phyloP scores from a whole-genome alignment of 1,140 invertebrate species.

The Drosophila chauvacae region DNA sequence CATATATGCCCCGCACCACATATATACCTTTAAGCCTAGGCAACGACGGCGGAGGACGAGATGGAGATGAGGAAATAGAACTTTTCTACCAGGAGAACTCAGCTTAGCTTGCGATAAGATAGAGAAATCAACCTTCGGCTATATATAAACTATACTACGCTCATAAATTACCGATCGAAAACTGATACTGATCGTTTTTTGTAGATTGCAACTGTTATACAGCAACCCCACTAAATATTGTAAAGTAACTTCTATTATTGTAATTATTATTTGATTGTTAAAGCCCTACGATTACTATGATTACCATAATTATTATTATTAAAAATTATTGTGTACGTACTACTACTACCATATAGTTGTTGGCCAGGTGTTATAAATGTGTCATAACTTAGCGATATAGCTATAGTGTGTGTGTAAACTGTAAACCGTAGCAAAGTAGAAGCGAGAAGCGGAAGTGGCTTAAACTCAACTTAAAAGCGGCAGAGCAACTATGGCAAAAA shows the following conservation, averaged over 20 bases:
- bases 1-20: constrained; percentile 15
- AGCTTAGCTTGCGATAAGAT: constrained; percentile 54
- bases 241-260: constrained; percentile 50
- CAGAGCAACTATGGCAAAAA: constrained; percentile 56
- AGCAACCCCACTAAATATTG: constrained; percentile 50
- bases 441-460: constrained; percentile 12
- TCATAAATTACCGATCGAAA: constrained; percentile 48
- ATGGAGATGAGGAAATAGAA: constrained; percentile 7
- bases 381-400: constrained; percentile 42
- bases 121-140: constrained; percentile 39
- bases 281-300: constrained; percentile 48
- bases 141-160: constrained; percentile 44
- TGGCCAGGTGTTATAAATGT: constrained; percentile 47
- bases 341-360: constrained; percentile 38
- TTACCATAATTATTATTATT: constrained; percentile 46
- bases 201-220: constrained; percentile 72
- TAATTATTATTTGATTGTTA: constrained; percentile 46
- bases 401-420: constrained; percentile 38
- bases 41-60: constrained; percentile 21
- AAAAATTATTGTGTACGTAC: constrained; percentile 46
- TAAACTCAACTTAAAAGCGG: constrained; percentile 34
- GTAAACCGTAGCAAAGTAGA: constrained; percentile 39
- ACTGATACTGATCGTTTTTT: constrained; percentile 64
- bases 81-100: constrained; percentile 45
- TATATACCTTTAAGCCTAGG: constrained; percentile 33